These are phyloP conservation scores for Amiota mariae DNA, from an alignment of 2,888 invertebrate genomes.

Conservation along the genomic window DNA sequence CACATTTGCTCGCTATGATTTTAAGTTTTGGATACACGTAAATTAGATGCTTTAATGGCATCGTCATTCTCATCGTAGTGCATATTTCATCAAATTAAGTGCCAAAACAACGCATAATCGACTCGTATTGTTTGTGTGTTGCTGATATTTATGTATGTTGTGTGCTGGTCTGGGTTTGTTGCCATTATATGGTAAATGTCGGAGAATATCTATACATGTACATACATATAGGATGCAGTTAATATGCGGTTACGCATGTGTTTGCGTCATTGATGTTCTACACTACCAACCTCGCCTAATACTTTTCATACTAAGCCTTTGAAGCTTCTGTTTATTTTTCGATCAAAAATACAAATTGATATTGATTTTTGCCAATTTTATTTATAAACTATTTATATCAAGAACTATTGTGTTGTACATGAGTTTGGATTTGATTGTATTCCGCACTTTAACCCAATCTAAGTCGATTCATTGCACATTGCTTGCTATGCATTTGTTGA, in stretches of 20 bases:
- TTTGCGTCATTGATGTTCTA: constrained; percentile 12
- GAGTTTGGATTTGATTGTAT: too few species aligned
- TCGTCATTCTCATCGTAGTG: constrained; percentile 41
- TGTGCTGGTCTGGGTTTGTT: too few species aligned
- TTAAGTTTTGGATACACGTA: neutral
- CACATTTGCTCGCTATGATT: too few species aligned
- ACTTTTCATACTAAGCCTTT: too few species aligned
- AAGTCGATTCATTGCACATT: too few species aligned
- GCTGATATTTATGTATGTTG: neutral
- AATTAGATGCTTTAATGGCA: constrained; percentile 50
- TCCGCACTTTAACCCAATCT: too few species aligned
- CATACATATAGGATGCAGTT: constrained; percentile 1
- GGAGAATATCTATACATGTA: too few species aligned
- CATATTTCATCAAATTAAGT: constrained; percentile 66
- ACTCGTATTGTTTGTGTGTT: constrained; percentile 40
- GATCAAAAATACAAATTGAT: constrained; percentile 18
- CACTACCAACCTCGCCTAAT: neutral
- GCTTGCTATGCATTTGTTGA: too few species aligned
- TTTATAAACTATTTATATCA: constrained; percentile 3
- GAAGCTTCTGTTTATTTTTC: neutral
- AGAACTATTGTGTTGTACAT: too few species aligned
- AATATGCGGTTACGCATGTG: constrained; percentile 21
- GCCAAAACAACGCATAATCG: constrained; percentile 65
- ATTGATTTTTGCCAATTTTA: constrained; percentile 15
- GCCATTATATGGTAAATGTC: too few species aligned